Percentiles rank a stretch among this genome's conserved stretches.
Evolutionary conservation across 2,888 invertebrate species (phyloP).

Genomic region (Nysson spinosus): DNA sequence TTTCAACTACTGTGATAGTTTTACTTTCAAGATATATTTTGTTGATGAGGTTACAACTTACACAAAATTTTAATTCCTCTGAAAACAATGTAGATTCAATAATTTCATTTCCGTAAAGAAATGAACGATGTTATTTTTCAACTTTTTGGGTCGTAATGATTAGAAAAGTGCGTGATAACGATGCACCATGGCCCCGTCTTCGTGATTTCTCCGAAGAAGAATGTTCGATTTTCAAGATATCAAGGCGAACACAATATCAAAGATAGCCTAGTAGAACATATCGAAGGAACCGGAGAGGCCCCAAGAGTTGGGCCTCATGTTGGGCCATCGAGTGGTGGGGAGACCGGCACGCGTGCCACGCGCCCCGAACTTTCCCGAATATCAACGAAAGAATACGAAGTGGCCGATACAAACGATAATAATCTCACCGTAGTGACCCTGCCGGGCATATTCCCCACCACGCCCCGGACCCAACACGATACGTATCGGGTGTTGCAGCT

Average conservation of each 20-base stretch:
- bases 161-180: too few relatives aligned
- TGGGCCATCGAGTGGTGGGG: conserved; percentile 33
- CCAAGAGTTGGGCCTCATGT: conserved; percentile 22
- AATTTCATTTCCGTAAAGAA: too few relatives aligned
- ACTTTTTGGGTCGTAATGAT: too few relatives aligned
- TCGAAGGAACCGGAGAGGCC: conserved; percentile 11
- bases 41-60: too few relatives aligned
- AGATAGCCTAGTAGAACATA: conserved; percentile 17
- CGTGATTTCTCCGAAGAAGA: too few relatives aligned
- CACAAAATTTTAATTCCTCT: too few relatives aligned
- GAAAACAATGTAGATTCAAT: too few relatives aligned
- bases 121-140: too few relatives aligned
- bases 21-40: too few relatives aligned
- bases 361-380: conserved; percentile 66
- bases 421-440: conserved; percentile 65
- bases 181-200: too few relatives aligned
- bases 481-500: conserved; percentile 75
- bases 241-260: conserved; percentile 16
- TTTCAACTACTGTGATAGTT: too few relatives aligned
- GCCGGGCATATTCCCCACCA: conserved; percentile 55
- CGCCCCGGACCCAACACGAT: conserved; percentile 64
- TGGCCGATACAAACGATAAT: conserved; percentile 65
- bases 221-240: conserved; percentile 43
- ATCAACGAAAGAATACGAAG: conserved; percentile 29
- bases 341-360: conserved; percentile 71